These are phyloP conservation scores for Tipula unca DNA, from an alignment of 2,888 invertebrate species.

Conservation along the genomic window DNA sequence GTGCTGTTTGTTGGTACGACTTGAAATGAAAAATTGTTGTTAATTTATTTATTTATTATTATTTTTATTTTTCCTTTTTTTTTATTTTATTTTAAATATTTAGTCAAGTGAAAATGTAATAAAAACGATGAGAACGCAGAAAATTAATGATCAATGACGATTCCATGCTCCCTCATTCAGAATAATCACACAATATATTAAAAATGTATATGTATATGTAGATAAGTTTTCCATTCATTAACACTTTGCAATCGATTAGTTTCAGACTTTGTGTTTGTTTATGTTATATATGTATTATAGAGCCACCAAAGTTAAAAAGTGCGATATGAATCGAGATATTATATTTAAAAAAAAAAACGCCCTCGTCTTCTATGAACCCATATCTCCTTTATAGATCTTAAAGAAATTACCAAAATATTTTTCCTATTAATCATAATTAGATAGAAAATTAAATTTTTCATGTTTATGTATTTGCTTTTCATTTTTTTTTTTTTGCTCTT, in stretches of 20 bases:
- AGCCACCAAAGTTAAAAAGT: not conserved
- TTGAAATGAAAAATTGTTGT: not conserved
- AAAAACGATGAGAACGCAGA: not conserved
- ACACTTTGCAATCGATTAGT: not conserved
- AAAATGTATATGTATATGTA: not conserved
- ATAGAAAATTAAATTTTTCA: not conserved
- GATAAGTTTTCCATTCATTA: not conserved
- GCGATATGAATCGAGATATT: not conserved
- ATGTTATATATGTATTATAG: not conserved
- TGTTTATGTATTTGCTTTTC: slow-evolving; percentile 1
- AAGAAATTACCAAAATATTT: not conserved
- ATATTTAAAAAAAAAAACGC: no score
- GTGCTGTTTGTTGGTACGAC: no score
- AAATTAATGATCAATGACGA: slow-evolving; percentile 8
- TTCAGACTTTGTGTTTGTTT: not conserved
- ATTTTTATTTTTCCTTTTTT: no score
- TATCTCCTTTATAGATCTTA: not conserved
- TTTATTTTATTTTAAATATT: not conserved
- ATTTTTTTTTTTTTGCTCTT: not conserved
- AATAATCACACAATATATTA: not conserved
- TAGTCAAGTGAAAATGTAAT: not conserved
- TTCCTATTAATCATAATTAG: not conserved
- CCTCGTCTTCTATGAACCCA: not conserved
- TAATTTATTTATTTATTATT: no score
- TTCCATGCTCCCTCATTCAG: not conserved